phyloP scores from a whole-genome alignment of 2,797 vertebrate genomes.

The Meda fulgida region DNA sequence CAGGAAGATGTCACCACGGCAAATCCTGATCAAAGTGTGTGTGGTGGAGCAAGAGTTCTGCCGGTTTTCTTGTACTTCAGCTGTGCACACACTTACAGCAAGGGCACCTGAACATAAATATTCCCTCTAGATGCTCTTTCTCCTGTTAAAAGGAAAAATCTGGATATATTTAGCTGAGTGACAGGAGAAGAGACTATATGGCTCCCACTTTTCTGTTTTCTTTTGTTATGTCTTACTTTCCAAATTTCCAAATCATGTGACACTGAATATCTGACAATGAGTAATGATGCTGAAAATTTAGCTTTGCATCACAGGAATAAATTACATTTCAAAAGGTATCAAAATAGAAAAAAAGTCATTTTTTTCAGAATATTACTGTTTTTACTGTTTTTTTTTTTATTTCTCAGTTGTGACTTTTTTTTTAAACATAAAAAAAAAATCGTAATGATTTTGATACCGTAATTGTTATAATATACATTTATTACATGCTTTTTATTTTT shows the following conservation, averaged over 20 bases:
- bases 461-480: background rate
- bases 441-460: background rate
- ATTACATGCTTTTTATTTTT: constrained; percentile 3
- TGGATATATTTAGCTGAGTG: constrained; percentile 7
- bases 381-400: no score
- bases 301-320: background rate
- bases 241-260: background rate
- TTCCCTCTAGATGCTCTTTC: background rate
- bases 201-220: background rate
- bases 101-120: constrained; percentile 4
- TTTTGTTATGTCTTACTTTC: background rate
- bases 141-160: background rate
- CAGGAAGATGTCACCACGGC: constrained; percentile 16
- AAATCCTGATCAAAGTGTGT: constrained; percentile 40
- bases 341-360: background rate
- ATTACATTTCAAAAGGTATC: background rate
- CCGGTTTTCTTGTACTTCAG: constrained; percentile 10
- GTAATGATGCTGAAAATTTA: background rate
- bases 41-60: constrained; percentile 14
- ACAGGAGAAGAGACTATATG: background rate
- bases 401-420: background rate
- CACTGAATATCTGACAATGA: background rate
- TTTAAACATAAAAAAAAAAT: background rate
- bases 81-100: constrained; percentile 19
- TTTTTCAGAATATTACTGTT: background rate